These are phyloP conservation scores for Cinara cedri DNA, from an alignment of 2,888 invertebrate genomes.

Conservation along the genomic window DNA sequence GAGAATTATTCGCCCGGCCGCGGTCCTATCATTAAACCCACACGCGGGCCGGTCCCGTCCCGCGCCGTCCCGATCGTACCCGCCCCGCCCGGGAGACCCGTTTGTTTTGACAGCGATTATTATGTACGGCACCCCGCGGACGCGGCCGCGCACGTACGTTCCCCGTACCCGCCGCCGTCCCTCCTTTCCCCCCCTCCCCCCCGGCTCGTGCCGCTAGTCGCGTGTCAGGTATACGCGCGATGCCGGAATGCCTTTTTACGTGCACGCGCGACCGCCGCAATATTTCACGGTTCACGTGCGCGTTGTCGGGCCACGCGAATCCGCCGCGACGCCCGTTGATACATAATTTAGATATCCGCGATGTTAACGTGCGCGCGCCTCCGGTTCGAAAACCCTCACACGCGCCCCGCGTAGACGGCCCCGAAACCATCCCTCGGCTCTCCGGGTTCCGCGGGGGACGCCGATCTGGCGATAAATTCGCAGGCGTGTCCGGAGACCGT, in stretches of 20 bases:
- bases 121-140: constrained; percentile 50
- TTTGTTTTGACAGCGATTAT: constrained; percentile 49
- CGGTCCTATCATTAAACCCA: too few species aligned
- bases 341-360: too few species aligned
- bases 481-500: too few species aligned
- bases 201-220: background rate
- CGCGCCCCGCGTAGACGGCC: too few species aligned
- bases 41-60: too few species aligned
- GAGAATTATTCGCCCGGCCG: background rate
- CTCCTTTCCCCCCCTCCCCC: background rate
- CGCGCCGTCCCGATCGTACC: too few species aligned
- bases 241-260: constrained; percentile 46
- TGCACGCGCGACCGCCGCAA: constrained; percentile 42
- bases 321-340: background rate
- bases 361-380: too few species aligned
- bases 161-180: background rate
- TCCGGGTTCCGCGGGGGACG: too few species aligned
- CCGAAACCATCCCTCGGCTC: too few species aligned
- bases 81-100: background rate
- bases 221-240: constrained; percentile 33
- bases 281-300: constrained; percentile 38
- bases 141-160: background rate
- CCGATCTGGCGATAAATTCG: too few species aligned
- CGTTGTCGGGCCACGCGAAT: constrained; percentile 37
- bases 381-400: too few species aligned